Evolutionary conservation across 37 sponge, comb jelly and placozoan genomes (phyloP), one percentile per base, ranked within the genome.

Genomic region (Tethya wilhelma): DNA sequence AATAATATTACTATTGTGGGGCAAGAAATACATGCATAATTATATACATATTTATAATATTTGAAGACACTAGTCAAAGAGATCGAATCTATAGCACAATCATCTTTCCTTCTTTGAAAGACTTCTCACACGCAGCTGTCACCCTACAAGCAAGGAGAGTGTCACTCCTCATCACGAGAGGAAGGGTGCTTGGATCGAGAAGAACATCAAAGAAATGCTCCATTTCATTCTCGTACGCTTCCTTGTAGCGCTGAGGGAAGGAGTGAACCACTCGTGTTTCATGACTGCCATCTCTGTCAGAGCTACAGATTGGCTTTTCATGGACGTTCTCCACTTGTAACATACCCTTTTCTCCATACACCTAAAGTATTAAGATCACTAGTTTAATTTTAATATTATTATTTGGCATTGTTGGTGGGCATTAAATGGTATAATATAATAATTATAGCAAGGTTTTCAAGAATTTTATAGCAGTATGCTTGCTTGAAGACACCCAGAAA

Each of bases 341-440:
- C 86, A 90, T 87, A 11, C 91, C 95, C 56, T 90, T 84, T 55
- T 83, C 81, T 23, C 95, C 91, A 64, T 85, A 73, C 40, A 78
- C 86, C 86, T 86, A 64, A n/a, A 6, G 9, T 11, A 14, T 8
- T 12, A 38, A 38, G 69, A 67, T 25, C 28, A 62, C 19, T 28
- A 26, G 8, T 62, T 9, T 62, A 28, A 8, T 62, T n/a, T 49
- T 11, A 17, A 49, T 49, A 20, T 17, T 17, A 9, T 49, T 49
- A 19, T 49, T 49, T 49, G 55, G 55, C 9, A 17, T 49, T 49
- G 55, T 9, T 19, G 55, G 55, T n/a, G n/a, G n/a, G n/a, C n/a
- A n/a, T n/a, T n/a, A n/a, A n/a, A n/a, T n/a, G n/a, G n/a, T n/a
- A n/a, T n/a, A n/a, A n/a, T n/a, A n/a, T n/a, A n/a, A n/a, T n/a